A percentile compares a stretch with the other conserved stretches of the same genome.
Conservation (phyloP, 2,888 invertebrate genomes). For the Drosophila mimica region DNA sequence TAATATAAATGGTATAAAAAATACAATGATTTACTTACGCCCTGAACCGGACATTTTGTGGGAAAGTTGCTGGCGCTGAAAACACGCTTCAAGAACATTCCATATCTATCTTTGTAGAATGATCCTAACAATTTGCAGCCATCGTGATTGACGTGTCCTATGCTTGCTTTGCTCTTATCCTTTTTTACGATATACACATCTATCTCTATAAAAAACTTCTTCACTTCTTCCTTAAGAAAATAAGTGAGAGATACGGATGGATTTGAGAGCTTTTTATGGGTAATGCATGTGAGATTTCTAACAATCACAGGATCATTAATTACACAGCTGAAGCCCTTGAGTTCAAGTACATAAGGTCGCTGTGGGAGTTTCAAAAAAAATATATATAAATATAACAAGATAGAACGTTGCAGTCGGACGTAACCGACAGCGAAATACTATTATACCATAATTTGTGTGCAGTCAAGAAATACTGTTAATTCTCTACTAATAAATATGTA, state of each 20-base stretch:
- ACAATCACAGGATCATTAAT: rapidly evolving
- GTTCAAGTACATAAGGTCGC: conserved; percentile 3
- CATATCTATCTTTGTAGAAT: conserved; percentile 19
- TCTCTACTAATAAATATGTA: too few relatives aligned
- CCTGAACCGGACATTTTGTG: conserved; percentile 46
- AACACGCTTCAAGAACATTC: conserved; percentile 38
- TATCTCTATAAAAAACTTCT: neutral
- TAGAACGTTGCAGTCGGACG: too few relatives aligned
- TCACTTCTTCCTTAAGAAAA: neutral
- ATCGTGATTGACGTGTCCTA: conserved; percentile 40
- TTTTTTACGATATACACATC: conserved; percentile 33
- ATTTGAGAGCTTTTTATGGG: neutral
- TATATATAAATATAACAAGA: too few relatives aligned
- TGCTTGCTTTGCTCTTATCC: conserved; percentile 50
- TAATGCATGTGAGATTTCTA: conserved; percentile 6
- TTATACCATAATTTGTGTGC: too few relatives aligned
- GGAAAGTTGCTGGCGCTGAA: conserved; percentile 49
- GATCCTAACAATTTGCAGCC: conserved; percentile 57
- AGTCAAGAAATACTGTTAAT: too few relatives aligned
- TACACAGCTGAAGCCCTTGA: conserved; percentile 32
- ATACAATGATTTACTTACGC: conserved; percentile 42
- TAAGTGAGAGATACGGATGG: neutral
- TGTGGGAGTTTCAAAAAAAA: neutral
- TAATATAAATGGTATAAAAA: neutral
- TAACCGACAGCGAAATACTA: too few relatives aligned